A percentile compares a stretch with the other conserved stretches of the same genome.
These are phyloP conservation scores for Liodrosophila aerea DNA, from an alignment of 2,888 invertebrate species.

Conservation along the genomic window DNA sequence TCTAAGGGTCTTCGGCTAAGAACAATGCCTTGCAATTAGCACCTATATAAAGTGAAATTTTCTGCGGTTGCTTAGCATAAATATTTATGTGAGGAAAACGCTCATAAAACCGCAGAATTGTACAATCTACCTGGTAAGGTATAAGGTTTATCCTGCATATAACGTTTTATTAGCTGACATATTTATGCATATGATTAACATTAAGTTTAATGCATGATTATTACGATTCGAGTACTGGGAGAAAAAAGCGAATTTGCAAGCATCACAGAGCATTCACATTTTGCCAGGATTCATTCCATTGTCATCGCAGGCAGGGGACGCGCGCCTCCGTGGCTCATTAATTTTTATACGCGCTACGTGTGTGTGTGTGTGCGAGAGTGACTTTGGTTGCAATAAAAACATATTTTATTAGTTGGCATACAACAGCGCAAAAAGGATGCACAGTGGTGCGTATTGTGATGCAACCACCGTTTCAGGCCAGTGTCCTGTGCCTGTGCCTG, in stretches of 20 bases:
- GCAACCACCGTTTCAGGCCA: conserved; percentile 39
- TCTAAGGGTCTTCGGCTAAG: background rate
- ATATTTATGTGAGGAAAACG: background rate
- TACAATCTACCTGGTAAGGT: conserved; percentile 16
- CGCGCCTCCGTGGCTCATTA: conserved; percentile 80
- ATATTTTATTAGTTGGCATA: conserved; percentile 78
- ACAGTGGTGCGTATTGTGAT: conserved; percentile 5
- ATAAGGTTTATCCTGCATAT: background rate
- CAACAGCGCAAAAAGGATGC: conserved; percentile 57
- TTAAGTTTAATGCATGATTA: conserved; percentile 52
- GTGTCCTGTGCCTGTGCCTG: conserved; percentile 14
- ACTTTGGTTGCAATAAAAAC: conserved; percentile 67
- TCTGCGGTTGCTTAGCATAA: conserved; percentile 15
- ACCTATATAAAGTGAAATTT: conserved; percentile 60
- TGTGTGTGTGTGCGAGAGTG: conserved; percentile 42
- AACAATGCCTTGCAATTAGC: conserved; percentile 73
- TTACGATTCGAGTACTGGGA: conserved; percentile 23
- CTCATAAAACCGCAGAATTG: conserved; percentile 18
- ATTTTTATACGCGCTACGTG: conserved; percentile 72
- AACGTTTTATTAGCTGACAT: conserved; percentile 72
- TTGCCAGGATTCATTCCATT: conserved; percentile 33
- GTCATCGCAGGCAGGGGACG: conserved; percentile 37
- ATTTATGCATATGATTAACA: conserved; percentile 77
- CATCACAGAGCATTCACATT: conserved; percentile 27
- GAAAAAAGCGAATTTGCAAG: conserved; percentile 36